Evolutionary conservation across 2,113 vertebrate genomes (phyloP).

Genomic region (Nycticebus coucang): DNA sequence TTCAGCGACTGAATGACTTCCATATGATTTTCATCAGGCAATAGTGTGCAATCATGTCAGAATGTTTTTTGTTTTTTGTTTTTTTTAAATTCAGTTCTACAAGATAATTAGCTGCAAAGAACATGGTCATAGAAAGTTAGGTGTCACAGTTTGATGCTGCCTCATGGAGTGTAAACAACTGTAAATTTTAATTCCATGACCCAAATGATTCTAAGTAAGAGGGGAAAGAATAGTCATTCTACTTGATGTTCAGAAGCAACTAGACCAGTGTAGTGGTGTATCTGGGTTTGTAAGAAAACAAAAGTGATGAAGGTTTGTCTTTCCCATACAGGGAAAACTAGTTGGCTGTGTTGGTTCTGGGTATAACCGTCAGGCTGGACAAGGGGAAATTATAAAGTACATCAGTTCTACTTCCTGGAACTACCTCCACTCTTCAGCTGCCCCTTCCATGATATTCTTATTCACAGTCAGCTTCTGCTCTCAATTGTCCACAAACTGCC

Average conservation of each 20-base stretch:
- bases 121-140: constrained; percentile 54
- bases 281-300: neutral
- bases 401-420: neutral
- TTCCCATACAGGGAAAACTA: neutral
- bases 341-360: neutral
- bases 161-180: constrained; percentile 16
- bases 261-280: neutral
- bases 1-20: neutral
- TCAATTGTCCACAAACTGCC: neutral
- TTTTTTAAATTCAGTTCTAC: neutral
- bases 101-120: constrained; percentile 37
- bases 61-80: neutral
- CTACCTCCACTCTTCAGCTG: neutral
- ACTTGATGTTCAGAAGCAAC: neutral
- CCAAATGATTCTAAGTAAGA: neutral
- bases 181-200: constrained; percentile 41
- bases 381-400: neutral
- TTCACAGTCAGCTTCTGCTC: neutral
- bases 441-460: neutral
- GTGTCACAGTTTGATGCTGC: constrained; percentile 44
- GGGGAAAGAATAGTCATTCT: neutral
- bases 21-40: neutral
- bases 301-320: neutral
- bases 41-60: neutral
- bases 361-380: neutral